Evolutionary conservation across 2,113 vertebrate genomes (phyloP).

Genomic region (Elephantulus edwardii): DNA sequence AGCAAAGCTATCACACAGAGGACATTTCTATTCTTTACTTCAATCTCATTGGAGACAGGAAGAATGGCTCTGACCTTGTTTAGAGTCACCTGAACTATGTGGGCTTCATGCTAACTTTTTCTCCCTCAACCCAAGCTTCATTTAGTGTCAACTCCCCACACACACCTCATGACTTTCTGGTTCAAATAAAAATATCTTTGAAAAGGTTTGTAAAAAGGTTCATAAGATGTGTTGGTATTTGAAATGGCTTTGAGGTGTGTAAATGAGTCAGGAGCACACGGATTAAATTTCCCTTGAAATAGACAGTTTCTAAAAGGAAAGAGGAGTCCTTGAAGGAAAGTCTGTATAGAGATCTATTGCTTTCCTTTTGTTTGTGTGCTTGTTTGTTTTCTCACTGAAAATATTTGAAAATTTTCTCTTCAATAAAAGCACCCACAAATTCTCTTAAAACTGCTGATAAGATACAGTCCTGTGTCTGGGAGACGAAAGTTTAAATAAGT

Average conservation of each 20-base stretch:
- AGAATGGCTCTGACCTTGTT: conserved; percentile 49
- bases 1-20: not conserved
- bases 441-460: conserved; percentile 6
- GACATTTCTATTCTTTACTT: conserved; percentile 44
- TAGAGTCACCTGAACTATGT: conserved; percentile 38
- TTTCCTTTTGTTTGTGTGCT: conserved; percentile 36
- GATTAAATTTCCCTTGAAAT: conserved; percentile 49
- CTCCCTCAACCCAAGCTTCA: not conserved
- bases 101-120: conserved; percentile 23
- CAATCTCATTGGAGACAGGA: conserved; percentile 13
- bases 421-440: conserved; percentile 12
- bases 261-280: conserved; percentile 46
- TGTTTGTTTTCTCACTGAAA: not conserved
- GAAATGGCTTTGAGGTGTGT: conserved; percentile 44
- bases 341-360: conserved; percentile 34
- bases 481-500: conserved; percentile 31
- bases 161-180: conserved; percentile 31
- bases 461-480: not conserved
- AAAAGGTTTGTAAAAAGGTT: conserved; percentile 55
- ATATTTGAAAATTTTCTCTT: conserved; percentile 9
- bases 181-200: conserved; percentile 53
- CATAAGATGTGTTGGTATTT: conserved; percentile 36
- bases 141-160: conserved; percentile 31
- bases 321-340: not conserved
- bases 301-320: conserved; percentile 14